These are phyloP conservation scores for Rhincodon typus DNA, from an alignment of 2,797 vertebrate genomes.

Conservation along the genomic window DNA sequence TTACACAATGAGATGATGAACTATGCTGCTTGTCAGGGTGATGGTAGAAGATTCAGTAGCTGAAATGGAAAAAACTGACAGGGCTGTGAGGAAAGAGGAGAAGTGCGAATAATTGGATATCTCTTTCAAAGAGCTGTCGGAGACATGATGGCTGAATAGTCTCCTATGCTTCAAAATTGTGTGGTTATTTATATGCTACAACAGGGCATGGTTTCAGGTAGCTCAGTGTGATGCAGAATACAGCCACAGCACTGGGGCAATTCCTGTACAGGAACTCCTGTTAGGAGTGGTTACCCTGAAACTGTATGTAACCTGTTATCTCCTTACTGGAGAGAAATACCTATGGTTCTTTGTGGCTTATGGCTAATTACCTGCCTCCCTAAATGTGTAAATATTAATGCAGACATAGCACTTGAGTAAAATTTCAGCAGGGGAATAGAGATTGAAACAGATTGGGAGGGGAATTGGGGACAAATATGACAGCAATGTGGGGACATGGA, in stretches of 20 bases:
- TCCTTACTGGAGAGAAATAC: accelerated
- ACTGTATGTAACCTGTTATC: too few relatives aligned
- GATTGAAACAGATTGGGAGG: neutral
- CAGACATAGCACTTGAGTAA: neutral
- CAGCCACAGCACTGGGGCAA: too few relatives aligned
- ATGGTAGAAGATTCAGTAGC: neutral
- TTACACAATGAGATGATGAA: neutral
- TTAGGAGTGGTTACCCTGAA: too few relatives aligned
- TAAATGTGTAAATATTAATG: neutral
- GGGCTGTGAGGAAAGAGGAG: neutral
- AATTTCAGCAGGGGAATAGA: neutral
- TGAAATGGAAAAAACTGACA: too few relatives aligned
- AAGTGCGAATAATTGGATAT: neutral
- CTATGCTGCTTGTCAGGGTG: neutral
- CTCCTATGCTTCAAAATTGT: neutral
- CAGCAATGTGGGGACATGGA: neutral
- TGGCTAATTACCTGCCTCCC: too few relatives aligned
- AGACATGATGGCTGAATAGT: neutral
- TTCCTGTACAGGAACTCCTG: too few relatives aligned
- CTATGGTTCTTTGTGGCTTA: too few relatives aligned
- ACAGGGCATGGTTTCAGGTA: too few relatives aligned
- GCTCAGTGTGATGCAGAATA: too few relatives aligned
- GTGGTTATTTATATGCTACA: neutral
- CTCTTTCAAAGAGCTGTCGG: neutral
- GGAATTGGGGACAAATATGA: neutral